Evolutionary conservation across 2,888 invertebrate species (phyloP).

Genomic region (Chrysolina americana): DNA sequence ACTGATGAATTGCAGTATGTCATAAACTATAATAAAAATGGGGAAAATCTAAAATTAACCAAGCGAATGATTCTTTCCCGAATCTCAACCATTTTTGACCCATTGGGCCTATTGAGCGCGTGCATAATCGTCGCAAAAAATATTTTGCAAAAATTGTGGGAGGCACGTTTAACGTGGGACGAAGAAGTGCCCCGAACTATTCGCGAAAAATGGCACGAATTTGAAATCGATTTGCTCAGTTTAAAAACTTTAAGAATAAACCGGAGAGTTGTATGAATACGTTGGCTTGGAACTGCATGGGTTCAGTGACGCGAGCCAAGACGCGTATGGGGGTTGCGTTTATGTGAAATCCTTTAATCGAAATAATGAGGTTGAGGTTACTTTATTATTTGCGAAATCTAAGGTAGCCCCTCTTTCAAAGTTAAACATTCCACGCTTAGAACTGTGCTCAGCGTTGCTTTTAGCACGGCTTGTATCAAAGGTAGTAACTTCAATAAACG

Average conservation of each 20-base stretch:
- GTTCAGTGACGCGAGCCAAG: background rate
- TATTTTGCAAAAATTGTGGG: conserved; percentile 33
- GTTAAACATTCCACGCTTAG: conserved; percentile 7
- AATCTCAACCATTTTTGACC: conserved; percentile 44
- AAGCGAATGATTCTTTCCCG: too few species aligned
- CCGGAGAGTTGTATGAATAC: background rate
- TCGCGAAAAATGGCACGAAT: background rate
- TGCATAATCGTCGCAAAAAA: conserved; percentile 25
- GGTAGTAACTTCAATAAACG: background rate
- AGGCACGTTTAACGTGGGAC: background rate
- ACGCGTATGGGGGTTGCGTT: background rate
- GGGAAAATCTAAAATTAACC: too few species aligned
- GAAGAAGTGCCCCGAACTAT: background rate
- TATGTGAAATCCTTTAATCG: background rate
- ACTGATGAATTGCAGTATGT: too few species aligned
- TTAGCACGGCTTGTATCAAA: background rate
- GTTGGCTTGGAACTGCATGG: background rate
- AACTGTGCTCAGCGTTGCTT: conserved; percentile 26
- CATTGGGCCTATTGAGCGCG: conserved; percentile 34
- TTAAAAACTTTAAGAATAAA: background rate
- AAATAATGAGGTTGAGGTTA: background rate
- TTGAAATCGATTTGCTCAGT: background rate
- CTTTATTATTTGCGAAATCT: background rate
- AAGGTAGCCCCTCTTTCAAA: background rate
- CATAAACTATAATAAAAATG: too few species aligned